Evolutionary conservation across 2,113 vertebrate genomes (phyloP).

Genomic region (Dunckerocampus dactyliophorus): DNA sequence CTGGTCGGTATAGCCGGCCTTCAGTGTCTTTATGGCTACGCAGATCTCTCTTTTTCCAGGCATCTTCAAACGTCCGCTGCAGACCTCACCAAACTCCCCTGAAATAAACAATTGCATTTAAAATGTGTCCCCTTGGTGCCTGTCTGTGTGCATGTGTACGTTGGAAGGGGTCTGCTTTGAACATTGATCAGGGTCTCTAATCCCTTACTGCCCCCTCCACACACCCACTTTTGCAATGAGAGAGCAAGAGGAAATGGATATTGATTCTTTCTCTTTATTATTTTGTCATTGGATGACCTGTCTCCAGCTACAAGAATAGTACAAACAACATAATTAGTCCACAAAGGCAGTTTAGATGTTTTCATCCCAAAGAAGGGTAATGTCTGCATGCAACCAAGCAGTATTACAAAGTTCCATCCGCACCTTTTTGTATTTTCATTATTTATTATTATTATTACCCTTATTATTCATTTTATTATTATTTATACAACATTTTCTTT

Average conservation of each 20-base stretch:
- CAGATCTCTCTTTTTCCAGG: conserved; percentile 96
- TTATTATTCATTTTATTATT: no score
- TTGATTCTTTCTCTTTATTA: conserved; percentile 68
- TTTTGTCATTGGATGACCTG: conserved; percentile 68
- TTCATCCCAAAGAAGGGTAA: background rate
- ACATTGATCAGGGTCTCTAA: conserved; percentile 61
- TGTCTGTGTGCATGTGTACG: conserved; percentile 14
- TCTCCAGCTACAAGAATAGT: conserved; percentile 42
- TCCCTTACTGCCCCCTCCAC: conserved; percentile 37
- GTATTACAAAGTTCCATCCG: background rate
- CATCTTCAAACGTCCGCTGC: conserved; percentile 94
- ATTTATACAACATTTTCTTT: no score
- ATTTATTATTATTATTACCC: no score
- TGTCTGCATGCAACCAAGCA: background rate
- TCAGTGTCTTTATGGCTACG: conserved; percentile 96
- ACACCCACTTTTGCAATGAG: conserved; percentile 37
- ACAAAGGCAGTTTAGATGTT: conserved; percentile 19
- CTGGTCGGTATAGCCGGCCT: conserved; percentile 96
- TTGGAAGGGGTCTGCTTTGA: conserved; percentile 43
- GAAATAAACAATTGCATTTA: conserved; percentile 16
- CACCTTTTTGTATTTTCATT: no score
- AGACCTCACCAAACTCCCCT: conserved; percentile 97
- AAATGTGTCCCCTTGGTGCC: conserved; percentile 23
- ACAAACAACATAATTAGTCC: conserved; percentile 39
- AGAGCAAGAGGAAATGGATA: conserved; percentile 64